Conservation (phyloP, 2,888 invertebrate genomes). For the Callyntrura sp. region DNA sequence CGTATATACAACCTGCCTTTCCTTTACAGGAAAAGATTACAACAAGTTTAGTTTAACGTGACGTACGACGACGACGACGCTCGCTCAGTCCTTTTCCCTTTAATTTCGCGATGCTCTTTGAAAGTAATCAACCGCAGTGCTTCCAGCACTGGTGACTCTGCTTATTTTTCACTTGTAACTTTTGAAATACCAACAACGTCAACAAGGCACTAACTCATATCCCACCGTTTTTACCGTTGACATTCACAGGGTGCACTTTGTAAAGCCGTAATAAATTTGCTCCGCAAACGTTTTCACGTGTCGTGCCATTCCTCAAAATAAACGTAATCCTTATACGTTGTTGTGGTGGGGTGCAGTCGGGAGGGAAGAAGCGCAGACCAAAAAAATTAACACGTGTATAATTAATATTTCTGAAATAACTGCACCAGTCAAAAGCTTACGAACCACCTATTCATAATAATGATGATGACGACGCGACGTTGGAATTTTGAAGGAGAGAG, state of each 20-base stretch:
- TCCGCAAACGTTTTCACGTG: constrained; percentile 19
- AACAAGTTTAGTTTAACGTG: constrained; percentile 21
- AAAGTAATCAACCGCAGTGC: constrained; percentile 52
- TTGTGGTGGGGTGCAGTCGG: background rate
- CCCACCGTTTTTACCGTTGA: background rate
- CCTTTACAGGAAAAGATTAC: constrained; percentile 41
- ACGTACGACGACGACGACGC: no score
- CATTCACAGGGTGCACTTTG: background rate
- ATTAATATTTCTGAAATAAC: constrained; percentile 25
- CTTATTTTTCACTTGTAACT: constrained; percentile 47
- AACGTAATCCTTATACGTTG: background rate
- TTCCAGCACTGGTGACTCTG: background rate
- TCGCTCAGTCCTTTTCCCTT: constrained; percentile 21
- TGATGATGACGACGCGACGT: background rate
- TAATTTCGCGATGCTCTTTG: constrained; percentile 40
- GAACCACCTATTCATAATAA: background rate
- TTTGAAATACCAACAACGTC: background rate
- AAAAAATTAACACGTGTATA: constrained; percentile 53
- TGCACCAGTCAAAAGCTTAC: no score
- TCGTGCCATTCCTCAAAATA: constrained; percentile 50
- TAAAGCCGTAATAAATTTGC: constrained; percentile 25
- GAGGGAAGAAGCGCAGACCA: constrained; percentile 9
- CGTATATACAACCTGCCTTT: background rate
- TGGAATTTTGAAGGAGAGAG: constrained; percentile 45
- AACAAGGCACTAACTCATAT: constrained; percentile 5